A percentile compares a stretch with the other conserved stretches of the same genome.
Conservation (phyloP, 2,888 invertebrate species). For the Amphiduros pacificus region DNA sequence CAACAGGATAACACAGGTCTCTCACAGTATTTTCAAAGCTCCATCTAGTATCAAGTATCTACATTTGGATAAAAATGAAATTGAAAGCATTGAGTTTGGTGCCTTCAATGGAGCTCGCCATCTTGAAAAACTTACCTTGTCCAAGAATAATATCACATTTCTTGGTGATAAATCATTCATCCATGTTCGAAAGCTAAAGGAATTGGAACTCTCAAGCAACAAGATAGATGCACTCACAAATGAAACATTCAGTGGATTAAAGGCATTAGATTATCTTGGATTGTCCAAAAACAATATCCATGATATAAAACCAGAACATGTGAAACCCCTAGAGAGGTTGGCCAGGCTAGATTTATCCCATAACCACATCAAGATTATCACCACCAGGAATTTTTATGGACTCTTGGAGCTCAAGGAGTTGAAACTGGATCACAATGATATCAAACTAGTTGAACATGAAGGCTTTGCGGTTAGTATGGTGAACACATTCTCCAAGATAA, state of each 20-base stretch:
- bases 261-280: constrained; percentile 32
- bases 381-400: constrained; percentile 34
- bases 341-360: constrained; percentile 36
- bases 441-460: constrained; percentile 35
- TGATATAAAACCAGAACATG: constrained; percentile 30
- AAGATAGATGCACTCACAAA: constrained; percentile 32
- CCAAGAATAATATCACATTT: constrained; percentile 35
- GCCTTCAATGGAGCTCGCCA: constrained; percentile 32
- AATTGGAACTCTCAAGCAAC: constrained; percentile 35
- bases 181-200: constrained; percentile 33
- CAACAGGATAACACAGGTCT: constrained; percentile 30
- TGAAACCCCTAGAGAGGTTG: constrained; percentile 28
- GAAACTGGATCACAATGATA: constrained; percentile 38
- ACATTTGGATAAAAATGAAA: constrained; percentile 34
- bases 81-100: constrained; percentile 31
- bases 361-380: constrained; percentile 35
- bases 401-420: constrained; percentile 36
- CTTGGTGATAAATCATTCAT: constrained; percentile 34
- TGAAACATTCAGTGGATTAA: constrained; percentile 32
- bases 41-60: constrained; percentile 24
- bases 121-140: constrained; percentile 30
- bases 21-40: not conserved
- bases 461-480: constrained; percentile 36
- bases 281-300: constrained; percentile 35
- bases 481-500: constrained; percentile 36